Evolutionary conservation across 2,113 vertebrate genomes (phyloP).

Genomic region (Alosa alosa): DNA sequence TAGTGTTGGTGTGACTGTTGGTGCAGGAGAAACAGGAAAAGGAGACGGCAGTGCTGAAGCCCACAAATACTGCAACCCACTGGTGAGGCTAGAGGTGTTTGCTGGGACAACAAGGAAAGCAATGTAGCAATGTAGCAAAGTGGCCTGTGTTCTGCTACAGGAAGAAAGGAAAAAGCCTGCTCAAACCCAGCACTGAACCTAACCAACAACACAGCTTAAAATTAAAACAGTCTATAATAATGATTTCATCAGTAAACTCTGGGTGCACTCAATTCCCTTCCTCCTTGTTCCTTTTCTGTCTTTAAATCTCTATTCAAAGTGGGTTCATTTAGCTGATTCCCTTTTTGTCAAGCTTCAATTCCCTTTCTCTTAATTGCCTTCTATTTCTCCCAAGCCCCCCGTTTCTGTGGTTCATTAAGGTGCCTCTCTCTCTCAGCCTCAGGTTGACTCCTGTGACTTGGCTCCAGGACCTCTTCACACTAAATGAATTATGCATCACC

Average conservation of each 20-base stretch:
- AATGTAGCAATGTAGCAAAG: no score
- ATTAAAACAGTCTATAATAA: neutral
- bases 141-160: no score
- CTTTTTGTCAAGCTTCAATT: neutral
- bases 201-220: neutral
- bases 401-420: neutral
- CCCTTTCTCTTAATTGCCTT: neutral
- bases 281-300: neutral
- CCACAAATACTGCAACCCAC: no score
- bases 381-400: neutral
- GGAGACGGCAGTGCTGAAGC: no score
- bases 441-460: neutral
- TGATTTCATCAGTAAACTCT: neutral
- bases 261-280: neutral
- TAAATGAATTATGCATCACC: neutral
- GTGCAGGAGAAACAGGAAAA: neutral
- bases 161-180: neutral
- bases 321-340: neutral
- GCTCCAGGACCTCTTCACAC: neutral
- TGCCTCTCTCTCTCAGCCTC: neutral
- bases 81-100: no score
- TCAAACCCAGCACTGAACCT: neutral
- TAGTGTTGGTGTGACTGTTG: no score
- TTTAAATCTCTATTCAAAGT: neutral
- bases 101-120: no score